Base-by-base conservation (phyloP, 2,888 invertebrate genomes). In the Dryobotodes eremita region DNA sequence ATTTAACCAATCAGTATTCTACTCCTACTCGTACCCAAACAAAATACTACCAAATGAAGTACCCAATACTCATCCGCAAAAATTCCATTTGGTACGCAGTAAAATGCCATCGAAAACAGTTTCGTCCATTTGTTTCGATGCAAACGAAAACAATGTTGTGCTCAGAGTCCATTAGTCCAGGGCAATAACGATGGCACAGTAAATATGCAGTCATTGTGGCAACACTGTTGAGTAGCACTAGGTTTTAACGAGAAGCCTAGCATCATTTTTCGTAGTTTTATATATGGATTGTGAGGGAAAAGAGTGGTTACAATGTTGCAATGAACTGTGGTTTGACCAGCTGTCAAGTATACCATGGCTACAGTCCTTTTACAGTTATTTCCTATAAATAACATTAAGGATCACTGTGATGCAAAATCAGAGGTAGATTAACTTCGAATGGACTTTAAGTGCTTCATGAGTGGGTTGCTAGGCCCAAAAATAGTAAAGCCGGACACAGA, bases 141-240 rank as follows among this genome's bases (percentile, higher is more conserved):
- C 92, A 91, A 92, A 88, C 90, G 92, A 94, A 94, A 94, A 96
- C 96, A 96, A 95, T 95, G 95, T 95, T 91, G 94, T 90, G 90
- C 94, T 95, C 92, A 88, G 93, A 95, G 95, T 92, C 96, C 96
- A 96, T 96, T 96, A 96, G 91, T 91, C 88, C 85, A 77, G 88
- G 87, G 92, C 93, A 90, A 89, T 91, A 89, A 91, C 92, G 91
- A 92, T 92, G 90, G 92, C 90, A 91, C 90, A 89, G 91, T 93
- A 94, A 94, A 95, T 95, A 95, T 93, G 91, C 91, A 87, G 90
- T 91, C 92, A 92, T 93, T 92, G 85, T 71, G 84, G 85, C 86
- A 88, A 88, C 88, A 88, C 66, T 88, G 86, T 91, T 79, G 83
- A 86, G 90, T 90, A 91, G 92, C 86, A 82, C 84, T 88, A 89